A percentile compares a stretch with the other conserved stretches of the same genome.
Conservation (phyloP, 1,140 invertebrate species). For the Maniola jurtina region DNA sequence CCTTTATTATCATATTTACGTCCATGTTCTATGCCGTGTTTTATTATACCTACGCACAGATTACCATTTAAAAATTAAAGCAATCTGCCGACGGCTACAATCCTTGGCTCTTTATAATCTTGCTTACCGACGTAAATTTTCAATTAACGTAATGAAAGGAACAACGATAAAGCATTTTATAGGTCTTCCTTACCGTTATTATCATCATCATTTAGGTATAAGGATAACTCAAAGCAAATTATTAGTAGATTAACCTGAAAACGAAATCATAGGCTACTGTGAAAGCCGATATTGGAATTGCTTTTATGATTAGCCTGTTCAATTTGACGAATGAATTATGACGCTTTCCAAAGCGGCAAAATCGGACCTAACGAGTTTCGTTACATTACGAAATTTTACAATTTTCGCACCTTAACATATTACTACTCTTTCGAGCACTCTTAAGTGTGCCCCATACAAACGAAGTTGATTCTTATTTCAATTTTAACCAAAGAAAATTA, state of each 20-base stretch:
- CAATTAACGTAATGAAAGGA: constrained; percentile 6
- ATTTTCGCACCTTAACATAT: neutral
- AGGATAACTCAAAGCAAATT: constrained; percentile 5
- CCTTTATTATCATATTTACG: too few relatives aligned
- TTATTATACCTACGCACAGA: neutral
- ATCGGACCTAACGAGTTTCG: neutral
- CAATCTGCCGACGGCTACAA: neutral
- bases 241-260: constrained; percentile 6
- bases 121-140: constrained; percentile 7
- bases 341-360: neutral
- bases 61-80: neutral
- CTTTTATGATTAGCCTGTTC: constrained; percentile 4
- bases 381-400: neutral
- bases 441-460: too few relatives aligned
- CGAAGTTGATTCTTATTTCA: too few relatives aligned
- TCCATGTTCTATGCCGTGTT: too few relatives aligned
- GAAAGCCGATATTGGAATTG: constrained; percentile 1
- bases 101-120: constrained; percentile 5
- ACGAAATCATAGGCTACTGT: constrained; percentile 1
- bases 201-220: neutral
- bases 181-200: neutral
- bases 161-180: constrained; percentile 7
- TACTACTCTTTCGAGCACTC: neutral
- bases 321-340: constrained; percentile 1
- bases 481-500: too few relatives aligned